Conservation (phyloP, 2,113 vertebrate species). For the Protobothrops flavoviridis region DNA sequence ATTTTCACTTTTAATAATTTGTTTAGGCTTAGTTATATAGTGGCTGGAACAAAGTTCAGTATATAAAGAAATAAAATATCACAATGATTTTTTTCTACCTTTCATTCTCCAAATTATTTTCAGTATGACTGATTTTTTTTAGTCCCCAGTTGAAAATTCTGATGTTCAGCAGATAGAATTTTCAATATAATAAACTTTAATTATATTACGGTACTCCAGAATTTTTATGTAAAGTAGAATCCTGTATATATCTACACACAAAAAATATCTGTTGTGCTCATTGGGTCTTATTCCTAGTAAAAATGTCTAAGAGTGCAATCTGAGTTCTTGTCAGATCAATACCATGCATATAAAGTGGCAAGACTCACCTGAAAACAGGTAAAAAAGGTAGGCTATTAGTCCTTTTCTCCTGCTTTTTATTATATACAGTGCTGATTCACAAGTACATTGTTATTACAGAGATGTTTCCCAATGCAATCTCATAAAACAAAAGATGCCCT, state of each 20-base stretch:
- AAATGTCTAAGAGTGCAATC: not conserved
- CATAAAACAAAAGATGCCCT: not conserved
- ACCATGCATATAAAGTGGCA: not conserved
- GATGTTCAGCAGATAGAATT: not conserved
- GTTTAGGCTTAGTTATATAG: constrained; percentile 6
- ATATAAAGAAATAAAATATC: constrained; percentile 16
- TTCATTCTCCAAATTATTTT: not conserved
- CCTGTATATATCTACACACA: not conserved
- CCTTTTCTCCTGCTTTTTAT: not conserved
- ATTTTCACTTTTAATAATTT: constrained; percentile 15
- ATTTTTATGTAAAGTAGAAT: not conserved
- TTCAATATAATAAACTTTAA: not conserved
- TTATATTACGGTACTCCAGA: not conserved
- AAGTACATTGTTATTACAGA: not conserved
- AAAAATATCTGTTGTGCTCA: not conserved
- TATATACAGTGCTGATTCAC: not conserved
- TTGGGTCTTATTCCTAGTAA: not conserved
- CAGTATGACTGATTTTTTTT: not conserved
- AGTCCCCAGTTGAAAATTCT: not conserved
- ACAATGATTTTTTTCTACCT: constrained; percentile 2
- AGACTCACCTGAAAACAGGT: not conserved
- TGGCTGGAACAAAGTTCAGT: constrained; percentile 1
- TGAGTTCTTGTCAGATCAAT: not conserved
- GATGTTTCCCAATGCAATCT: not conserved
- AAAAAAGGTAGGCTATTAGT: not conserved